A percentile compares a stretch with the other conserved stretches of the same genome.
Conservation (phyloP, 2,113 vertebrate species). For the Malurus melanocephalus region DNA sequence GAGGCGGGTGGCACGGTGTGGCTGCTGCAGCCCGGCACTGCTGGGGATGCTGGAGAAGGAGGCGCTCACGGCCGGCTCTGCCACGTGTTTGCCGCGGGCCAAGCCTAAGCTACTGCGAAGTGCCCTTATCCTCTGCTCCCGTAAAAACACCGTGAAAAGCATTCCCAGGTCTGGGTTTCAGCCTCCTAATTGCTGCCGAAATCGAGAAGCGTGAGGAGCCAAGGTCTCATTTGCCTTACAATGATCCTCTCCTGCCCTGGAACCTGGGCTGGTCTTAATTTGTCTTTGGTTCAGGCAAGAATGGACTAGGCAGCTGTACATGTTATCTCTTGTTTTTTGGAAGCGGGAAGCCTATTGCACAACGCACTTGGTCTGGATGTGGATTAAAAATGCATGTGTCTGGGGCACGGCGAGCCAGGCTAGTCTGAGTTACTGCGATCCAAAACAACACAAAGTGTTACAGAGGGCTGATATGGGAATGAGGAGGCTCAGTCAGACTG, state of each 20-base stretch:
- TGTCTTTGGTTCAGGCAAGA: conserved; percentile 69
- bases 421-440: neutral
- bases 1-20: neutral
- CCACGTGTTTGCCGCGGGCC: neutral
- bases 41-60: neutral
- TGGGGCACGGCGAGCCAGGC: conserved; percentile 24
- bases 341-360: conserved; percentile 58
- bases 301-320: conserved; percentile 55
- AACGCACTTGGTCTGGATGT: conserved; percentile 40
- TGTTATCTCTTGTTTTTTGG: conserved; percentile 71
- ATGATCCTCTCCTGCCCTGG: conserved; percentile 65
- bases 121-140: neutral
- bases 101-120: neutral
- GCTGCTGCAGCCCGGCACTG: neutral
- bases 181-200: conserved; percentile 24
- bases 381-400: conserved; percentile 49
- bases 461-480: neutral
- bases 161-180: conserved; percentile 30
- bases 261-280: conserved; percentile 70
- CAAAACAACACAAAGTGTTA: neutral
- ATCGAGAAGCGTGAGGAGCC: conserved; percentile 18
- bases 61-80: neutral
- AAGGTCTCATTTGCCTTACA: conserved; percentile 55
- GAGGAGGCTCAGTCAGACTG: neutral
- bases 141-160: neutral